Conservation (phyloP, 1,140 invertebrate species). For the Manduca sexta region DNA sequence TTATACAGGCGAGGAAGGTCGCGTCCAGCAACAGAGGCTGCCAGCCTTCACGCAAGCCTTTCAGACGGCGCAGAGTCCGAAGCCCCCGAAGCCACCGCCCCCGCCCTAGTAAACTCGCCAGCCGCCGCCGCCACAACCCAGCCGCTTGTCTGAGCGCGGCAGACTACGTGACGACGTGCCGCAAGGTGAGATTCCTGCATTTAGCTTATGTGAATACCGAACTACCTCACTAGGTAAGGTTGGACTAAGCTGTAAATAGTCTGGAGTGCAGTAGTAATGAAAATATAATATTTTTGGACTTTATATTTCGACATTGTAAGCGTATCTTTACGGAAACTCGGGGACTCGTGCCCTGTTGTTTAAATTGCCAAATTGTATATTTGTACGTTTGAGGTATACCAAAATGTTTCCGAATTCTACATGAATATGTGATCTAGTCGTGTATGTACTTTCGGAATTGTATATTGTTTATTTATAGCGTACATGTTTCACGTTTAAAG, state of each 20-base stretch:
- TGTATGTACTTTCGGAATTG: constrained; percentile 73
- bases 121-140: constrained; percentile 30
- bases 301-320: constrained; percentile 21
- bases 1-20: constrained; percentile 40
- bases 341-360: constrained; percentile 26
- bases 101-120: constrained; percentile 46
- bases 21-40: constrained; percentile 48
- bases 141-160: constrained; percentile 46
- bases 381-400: constrained; percentile 61
- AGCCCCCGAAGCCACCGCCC: constrained; percentile 65
- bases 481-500: constrained; percentile 53
- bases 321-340: constrained; percentile 24
- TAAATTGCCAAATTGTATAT: constrained; percentile 62
- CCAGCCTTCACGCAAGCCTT: constrained; percentile 68
- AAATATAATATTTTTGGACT: constrained; percentile 32
- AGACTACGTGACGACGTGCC: background rate
- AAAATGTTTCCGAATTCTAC: constrained; percentile 71
- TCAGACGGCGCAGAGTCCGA: constrained; percentile 65
- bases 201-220: constrained; percentile 55
- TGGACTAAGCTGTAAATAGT: constrained; percentile 60
- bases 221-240: constrained; percentile 69
- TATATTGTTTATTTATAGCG: constrained; percentile 68
- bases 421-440: constrained; percentile 72
- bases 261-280: constrained; percentile 39
- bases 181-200: constrained; percentile 35